Evolutionary conservation across 2,113 vertebrate genomes (phyloP).

Genomic region (Lepisosteus osseus): DNA sequence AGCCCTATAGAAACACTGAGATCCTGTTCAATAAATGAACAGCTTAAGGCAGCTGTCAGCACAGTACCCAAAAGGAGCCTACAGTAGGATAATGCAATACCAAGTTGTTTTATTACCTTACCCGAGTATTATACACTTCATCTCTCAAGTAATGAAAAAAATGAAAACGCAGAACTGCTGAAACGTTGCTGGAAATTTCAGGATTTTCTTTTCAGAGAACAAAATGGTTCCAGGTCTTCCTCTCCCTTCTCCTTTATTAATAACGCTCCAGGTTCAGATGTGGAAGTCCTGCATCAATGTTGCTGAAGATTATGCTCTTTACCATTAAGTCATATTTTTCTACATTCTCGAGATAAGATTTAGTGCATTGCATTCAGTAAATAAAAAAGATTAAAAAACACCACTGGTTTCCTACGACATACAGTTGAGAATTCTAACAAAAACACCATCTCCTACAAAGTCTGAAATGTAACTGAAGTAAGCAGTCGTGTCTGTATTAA

Average conservation of each 20-base stretch:
- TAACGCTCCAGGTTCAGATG: constrained; percentile 53
- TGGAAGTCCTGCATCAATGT: constrained; percentile 66
- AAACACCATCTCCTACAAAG: constrained; percentile 60
- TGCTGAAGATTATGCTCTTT: constrained; percentile 66
- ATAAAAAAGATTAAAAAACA: constrained; percentile 59
- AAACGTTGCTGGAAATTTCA: constrained; percentile 79
- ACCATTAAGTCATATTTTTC: constrained; percentile 76
- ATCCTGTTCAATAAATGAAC: constrained; percentile 58
- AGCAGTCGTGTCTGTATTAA: neutral
- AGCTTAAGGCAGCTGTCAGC: constrained; percentile 57
- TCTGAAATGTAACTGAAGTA: constrained; percentile 25
- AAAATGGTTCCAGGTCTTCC: constrained; percentile 54
- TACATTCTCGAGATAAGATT: constrained; percentile 85
- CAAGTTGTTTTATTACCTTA: constrained; percentile 49
- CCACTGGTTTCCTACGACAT: constrained; percentile 55
- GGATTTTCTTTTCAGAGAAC: constrained; percentile 62
- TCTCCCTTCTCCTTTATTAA: constrained; percentile 26
- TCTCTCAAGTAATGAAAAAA: constrained; percentile 65
- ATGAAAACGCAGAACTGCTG: constrained; percentile 70
- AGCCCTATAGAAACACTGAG: constrained; percentile 47
- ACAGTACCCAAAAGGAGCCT: constrained; percentile 45
- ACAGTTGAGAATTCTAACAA: constrained; percentile 58
- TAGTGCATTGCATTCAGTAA: constrained; percentile 81
- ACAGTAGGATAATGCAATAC: constrained; percentile 32
- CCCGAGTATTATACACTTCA: constrained; percentile 50